These are phyloP conservation scores for Subacronicta megacephala DNA, from an alignment of 2,888 invertebrate species.

Conservation along the genomic window DNA sequence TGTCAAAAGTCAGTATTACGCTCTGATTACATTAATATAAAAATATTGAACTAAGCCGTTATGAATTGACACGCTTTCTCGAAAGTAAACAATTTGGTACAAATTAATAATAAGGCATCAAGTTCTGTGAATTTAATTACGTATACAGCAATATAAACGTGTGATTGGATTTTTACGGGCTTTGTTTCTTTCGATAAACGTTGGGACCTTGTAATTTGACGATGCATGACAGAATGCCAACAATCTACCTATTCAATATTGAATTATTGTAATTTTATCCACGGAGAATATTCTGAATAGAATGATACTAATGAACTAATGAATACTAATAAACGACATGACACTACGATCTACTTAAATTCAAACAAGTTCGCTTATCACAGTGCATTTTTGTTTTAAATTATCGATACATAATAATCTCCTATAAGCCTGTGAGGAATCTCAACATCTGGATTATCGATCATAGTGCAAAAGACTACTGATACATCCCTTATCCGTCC, in stretches of 20 bases:
- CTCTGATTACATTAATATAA: conserved; percentile 24
- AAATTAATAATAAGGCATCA: neutral
- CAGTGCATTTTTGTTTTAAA: neutral
- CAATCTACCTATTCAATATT: conserved; percentile 4
- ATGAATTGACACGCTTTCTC: conserved; percentile 22
- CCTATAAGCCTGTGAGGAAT: no score
- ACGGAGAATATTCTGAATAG: conserved; percentile 1
- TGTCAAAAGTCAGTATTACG: conserved; percentile 39
- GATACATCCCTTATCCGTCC: no score
- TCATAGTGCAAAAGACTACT: no score
- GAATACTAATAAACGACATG: neutral
- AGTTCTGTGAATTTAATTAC: conserved; percentile 17
- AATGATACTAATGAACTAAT: neutral
- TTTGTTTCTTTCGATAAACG: conserved; percentile 8
- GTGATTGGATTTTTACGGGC: conserved; percentile 20
- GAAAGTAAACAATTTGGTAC: conserved; percentile 3
- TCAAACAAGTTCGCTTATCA: neutral
- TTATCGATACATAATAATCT: no score
- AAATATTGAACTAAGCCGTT: conserved; percentile 24
- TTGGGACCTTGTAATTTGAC: conserved; percentile 4
- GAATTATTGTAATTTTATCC: conserved; percentile 20
- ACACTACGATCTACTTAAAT: neutral
- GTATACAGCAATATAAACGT: neutral
- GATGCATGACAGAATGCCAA: conserved; percentile 3
- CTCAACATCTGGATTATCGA: no score